A percentile compares a stretch with the other conserved stretches of the same genome.
phyloP scores from a whole-genome alignment of 2,113 vertebrate species.

The Phaethon lepturus region DNA sequence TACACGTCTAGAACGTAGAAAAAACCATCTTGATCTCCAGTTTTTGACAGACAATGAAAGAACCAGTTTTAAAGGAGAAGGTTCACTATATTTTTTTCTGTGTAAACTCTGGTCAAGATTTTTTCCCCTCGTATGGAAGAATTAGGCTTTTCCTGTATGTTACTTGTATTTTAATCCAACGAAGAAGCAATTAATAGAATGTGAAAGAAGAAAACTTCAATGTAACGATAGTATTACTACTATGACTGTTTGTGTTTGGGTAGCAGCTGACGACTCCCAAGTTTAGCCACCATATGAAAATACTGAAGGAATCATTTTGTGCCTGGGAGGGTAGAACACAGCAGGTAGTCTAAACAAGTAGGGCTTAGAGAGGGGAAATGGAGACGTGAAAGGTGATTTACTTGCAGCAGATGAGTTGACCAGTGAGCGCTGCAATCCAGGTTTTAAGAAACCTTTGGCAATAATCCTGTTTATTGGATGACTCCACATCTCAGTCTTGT shows the following conservation, averaged over 20 bases:
- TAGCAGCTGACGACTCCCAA: background rate
- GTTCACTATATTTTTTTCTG: rapidly evolving
- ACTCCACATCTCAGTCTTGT: background rate
- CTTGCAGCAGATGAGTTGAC: background rate
- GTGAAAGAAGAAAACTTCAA: background rate
- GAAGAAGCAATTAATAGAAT: background rate
- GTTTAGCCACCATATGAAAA: background rate
- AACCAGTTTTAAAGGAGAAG: background rate
- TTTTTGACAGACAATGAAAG: background rate
- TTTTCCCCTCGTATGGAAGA: background rate
- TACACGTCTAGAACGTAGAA: background rate
- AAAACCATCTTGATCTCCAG: background rate
- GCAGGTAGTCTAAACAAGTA: background rate
- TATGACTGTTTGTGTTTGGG: background rate
- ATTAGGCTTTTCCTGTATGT: background rate
- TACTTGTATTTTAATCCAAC: background rate
- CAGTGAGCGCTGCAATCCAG: no score
- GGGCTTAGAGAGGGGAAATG: background rate
- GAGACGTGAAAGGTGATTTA: background rate
- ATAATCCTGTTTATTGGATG: background rate
- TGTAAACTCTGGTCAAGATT: background rate
- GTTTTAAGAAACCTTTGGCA: background rate
- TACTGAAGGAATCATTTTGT: background rate
- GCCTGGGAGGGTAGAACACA: background rate
- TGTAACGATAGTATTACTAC: background rate